These are phyloP conservation scores for Oscheius onirici DNA, from an alignment of 2,888 invertebrate species.

Conservation along the genomic window DNA sequence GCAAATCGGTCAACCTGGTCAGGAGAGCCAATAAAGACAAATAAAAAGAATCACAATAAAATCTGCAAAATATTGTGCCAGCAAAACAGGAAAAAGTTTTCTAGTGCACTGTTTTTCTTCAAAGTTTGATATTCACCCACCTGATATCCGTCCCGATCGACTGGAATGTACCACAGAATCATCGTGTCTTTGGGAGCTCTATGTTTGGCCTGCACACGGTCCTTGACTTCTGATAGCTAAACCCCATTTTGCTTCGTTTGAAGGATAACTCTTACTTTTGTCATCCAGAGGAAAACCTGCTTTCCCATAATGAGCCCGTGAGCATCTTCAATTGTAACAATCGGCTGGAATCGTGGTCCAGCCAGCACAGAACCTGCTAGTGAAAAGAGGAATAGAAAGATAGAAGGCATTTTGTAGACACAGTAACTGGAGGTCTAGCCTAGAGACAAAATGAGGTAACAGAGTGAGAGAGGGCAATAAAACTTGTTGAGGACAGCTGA, in stretches of 20 bases:
- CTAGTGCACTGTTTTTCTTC: too few relatives aligned
- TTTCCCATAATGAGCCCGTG: background rate
- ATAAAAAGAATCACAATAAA: too few relatives aligned
- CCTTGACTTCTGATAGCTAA: constrained; percentile 20
- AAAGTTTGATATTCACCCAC: background rate
- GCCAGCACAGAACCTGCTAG: background rate
- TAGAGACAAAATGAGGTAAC: background rate
- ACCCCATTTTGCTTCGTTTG: too few relatives aligned
- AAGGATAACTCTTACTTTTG: background rate
- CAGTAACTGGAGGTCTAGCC: background rate
- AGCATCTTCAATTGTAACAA: background rate
- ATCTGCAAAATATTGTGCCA: too few relatives aligned
- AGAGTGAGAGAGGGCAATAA: background rate
- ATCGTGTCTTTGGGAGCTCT: constrained; percentile 10
- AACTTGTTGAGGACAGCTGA: constrained; percentile 9
- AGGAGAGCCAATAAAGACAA: too few relatives aligned
- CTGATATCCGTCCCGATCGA: constrained; percentile 11
- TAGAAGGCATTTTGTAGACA: background rate
- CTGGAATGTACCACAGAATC: constrained; percentile 13
- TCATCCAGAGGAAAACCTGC: constrained; percentile 15
- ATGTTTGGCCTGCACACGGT: constrained; percentile 11
- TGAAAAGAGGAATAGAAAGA: background rate
- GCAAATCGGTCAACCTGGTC: too few relatives aligned
- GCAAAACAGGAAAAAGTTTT: too few relatives aligned
- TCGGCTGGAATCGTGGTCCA: background rate